These are phyloP conservation scores for Uloborus diversus DNA, from an alignment of 1,140 invertebrate genomes.

Conservation along the genomic window DNA sequence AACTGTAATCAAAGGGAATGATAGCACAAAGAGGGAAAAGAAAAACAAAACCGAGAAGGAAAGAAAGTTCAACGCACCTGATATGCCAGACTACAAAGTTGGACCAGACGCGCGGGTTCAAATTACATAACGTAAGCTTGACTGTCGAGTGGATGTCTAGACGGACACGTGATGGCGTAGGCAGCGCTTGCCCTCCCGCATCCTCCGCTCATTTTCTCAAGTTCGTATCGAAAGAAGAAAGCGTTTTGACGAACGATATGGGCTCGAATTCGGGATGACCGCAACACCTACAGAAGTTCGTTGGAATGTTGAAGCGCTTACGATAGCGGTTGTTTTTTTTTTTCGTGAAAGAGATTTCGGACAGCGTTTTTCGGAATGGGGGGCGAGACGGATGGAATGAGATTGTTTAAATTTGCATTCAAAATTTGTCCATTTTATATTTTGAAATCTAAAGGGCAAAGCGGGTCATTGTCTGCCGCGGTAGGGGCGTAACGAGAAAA, in stretches of 20 bases:
- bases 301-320: background rate
- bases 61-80: constrained; percentile 79
- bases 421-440: no score
- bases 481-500: no score
- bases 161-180: constrained; percentile 46
- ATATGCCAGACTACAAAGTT: constrained; percentile 93
- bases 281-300: background rate
- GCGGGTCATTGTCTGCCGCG: no score
- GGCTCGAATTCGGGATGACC: background rate
- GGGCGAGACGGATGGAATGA: no score
- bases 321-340: background rate
- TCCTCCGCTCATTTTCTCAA: background rate
- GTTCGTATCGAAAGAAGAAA: background rate
- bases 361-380: no score
- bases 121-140: constrained; percentile 24
- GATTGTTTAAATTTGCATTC: no score
- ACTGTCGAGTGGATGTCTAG: constrained; percentile 43
- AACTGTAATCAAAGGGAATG: background rate
- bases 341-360: background rate
- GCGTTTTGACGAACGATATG: constrained; percentile 6
- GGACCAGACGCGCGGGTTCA: constrained; percentile 69
- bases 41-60: background rate
- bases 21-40: background rate
- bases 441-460: no score
- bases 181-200: background rate